These are phyloP conservation scores for Strigamia maritima DNA, from an alignment of 2,888 invertebrate genomes.

Conservation along the genomic window DNA sequence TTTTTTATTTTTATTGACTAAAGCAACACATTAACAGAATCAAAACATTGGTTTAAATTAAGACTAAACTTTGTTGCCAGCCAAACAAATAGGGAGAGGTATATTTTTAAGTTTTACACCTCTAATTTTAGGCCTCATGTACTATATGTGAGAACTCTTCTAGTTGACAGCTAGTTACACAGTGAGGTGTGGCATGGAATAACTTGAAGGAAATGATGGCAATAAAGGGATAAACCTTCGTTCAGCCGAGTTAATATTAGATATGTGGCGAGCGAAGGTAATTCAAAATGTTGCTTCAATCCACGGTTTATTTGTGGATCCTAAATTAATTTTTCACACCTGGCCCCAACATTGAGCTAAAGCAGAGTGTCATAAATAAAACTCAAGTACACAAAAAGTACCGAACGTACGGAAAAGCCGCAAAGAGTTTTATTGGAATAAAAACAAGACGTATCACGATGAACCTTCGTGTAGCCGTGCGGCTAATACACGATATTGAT, in stretches of 20 bases:
- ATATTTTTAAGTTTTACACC: not conserved
- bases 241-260: not conserved
- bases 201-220: not conserved
- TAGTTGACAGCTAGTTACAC: constrained; percentile 14
- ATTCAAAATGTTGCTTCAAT: not conserved
- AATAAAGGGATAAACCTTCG: constrained; percentile 5
- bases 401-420: too few relatives aligned
- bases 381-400: not conserved
- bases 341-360: not conserved
- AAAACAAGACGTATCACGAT: too few relatives aligned
- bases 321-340: constrained; percentile 23
- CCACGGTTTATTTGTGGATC: constrained; percentile 15
- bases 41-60: not conserved
- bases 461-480: too few relatives aligned
- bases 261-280: not conserved
- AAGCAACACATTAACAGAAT: not conserved
- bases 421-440: too few relatives aligned
- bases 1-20: not conserved
- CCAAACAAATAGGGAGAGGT: not conserved
- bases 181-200: not conserved
- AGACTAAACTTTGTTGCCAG: not conserved
- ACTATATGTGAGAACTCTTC: not conserved
- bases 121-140: not conserved
- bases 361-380: constrained; percentile 3
- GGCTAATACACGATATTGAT: too few relatives aligned